Base-by-base conservation (phyloP, 2,797 vertebrate species). In the Liasis olivaceus region DNA sequence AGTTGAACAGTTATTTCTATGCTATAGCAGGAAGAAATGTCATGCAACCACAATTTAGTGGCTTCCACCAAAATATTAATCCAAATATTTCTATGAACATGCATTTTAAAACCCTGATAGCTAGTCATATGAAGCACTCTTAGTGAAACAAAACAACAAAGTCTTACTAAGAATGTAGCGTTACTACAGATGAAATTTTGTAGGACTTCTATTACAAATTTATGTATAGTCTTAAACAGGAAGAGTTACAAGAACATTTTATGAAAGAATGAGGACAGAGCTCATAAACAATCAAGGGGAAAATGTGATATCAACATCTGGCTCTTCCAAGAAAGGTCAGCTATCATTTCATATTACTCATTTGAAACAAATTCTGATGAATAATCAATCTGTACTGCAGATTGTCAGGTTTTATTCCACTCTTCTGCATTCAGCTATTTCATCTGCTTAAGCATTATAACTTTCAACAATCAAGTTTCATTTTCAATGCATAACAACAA, bases 201-300 rank as follows among this genome's bases (percentile, higher is more conserved):
- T 66, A 87, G 26, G 17, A 89, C 47, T 91, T 36, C 7, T 88
- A 93, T 92, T 36, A 66, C 22, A 90, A 88, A 93, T 88, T 92
- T 87, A 92, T 88, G 58, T 88, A 59, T 51, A 87, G 20, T 51
- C 85, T 90, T 85, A 88, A 89, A 91, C 91, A 88, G 31, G 28
- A 36, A 91, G 91, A 22, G n/a, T 91, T 62, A 36, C 9, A 87
- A 87, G n/a, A 93, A 89, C 1, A 85, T 72, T 93, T 85, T 91
- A 91, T 31, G 89, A 94, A 0, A 87, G 5, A 89, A 93, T 3
- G 63, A 12, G 51, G 59, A 88, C 92, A 93, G 51, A 88, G 85
- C 92, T 91, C 89, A 93, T 93, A 93, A 93, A 91, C 72, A 94
- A 89, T 47, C 47, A 91, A 11, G 64, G 64, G 91, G 90, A 87